A percentile compares a stretch with the other conserved stretches of the same genome.
Evolutionary conservation across 1,140 invertebrate genomes (phyloP).

Genomic region (Eufriesea mexicana): DNA sequence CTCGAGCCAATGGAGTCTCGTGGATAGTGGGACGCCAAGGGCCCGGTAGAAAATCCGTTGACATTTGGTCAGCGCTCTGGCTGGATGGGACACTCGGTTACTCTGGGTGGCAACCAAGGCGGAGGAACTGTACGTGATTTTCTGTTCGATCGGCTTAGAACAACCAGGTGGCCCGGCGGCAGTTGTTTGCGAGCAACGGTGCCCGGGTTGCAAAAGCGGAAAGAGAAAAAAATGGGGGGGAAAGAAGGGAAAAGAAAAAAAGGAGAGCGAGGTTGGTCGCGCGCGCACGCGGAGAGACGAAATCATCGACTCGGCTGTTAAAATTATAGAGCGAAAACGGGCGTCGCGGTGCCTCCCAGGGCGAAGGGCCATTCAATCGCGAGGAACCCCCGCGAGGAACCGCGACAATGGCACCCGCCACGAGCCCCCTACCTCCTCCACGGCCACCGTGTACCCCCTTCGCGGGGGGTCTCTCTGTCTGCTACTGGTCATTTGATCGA

Average conservation of each 20-base stretch:
- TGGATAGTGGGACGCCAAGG: background rate
- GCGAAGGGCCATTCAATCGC: constrained; percentile 78
- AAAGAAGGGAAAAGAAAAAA: constrained; percentile 10
- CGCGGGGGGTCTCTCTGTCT: constrained; percentile 61
- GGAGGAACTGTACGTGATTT: constrained; percentile 47
- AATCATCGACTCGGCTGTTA: constrained; percentile 75
- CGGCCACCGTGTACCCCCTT: constrained; percentile 49
- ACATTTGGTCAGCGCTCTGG: constrained; percentile 8
- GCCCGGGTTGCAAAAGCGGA: constrained; percentile 51
- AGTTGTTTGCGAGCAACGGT: constrained; percentile 77
- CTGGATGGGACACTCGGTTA: background rate
- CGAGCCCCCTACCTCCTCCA: constrained; percentile 49
- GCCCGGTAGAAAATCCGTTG: background rate
- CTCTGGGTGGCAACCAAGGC: constrained; percentile 19
- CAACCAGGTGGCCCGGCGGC: constrained; percentile 74
- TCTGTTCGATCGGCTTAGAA: constrained; percentile 65
- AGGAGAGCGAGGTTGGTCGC: background rate
- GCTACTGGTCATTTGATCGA: constrained; percentile 68
- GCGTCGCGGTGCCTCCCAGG: constrained; percentile 81
- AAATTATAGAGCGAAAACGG: constrained; percentile 80
- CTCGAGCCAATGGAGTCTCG: background rate
- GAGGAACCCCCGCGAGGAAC: constrained; percentile 75
- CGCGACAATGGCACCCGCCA: constrained; percentile 68
- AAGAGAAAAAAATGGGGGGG: constrained; percentile 2
- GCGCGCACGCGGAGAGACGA: constrained; percentile 55